Evolutionary conservation across 2,113 vertebrate genomes (phyloP).

Genomic region (Sylvia atricapilla): DNA sequence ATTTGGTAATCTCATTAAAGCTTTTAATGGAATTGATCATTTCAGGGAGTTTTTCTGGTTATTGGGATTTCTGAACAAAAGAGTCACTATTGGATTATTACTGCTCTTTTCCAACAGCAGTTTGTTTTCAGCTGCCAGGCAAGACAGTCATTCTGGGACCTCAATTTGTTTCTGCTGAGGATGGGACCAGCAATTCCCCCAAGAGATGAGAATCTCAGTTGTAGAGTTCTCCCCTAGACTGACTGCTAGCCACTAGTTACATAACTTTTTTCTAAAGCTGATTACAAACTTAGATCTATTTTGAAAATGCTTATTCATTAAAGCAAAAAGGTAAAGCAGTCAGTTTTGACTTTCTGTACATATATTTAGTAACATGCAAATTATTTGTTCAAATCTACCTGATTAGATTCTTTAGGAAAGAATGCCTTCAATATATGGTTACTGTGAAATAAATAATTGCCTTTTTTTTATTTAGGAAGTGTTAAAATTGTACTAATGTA

Average conservation of each 20-base stretch:
- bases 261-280: not conserved
- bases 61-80: slow-evolving; percentile 46
- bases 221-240: not conserved
- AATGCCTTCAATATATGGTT: not conserved
- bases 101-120: not conserved
- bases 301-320: not conserved
- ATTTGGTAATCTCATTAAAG: slow-evolving; percentile 70
- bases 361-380: not conserved
- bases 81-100: slow-evolving; percentile 5
- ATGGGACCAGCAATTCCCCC: not conserved
- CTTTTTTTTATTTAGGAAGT: not conserved
- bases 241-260: not conserved
- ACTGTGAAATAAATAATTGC: not conserved
- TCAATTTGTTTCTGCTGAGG: not conserved
- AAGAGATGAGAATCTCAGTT: not conserved
- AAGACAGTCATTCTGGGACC: not conserved
- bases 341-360: not conserved
- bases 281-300: not conserved
- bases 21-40: slow-evolving; percentile 71
- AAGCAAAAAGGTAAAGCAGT: not conserved
- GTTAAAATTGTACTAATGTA: not conserved
- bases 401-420: not conserved
- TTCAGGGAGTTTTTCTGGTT: slow-evolving; percentile 49
- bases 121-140: not conserved
- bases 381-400: not conserved